Base-by-base conservation (phyloP, 2,797 vertebrate genomes). In the Acanthis flammea region DNA sequence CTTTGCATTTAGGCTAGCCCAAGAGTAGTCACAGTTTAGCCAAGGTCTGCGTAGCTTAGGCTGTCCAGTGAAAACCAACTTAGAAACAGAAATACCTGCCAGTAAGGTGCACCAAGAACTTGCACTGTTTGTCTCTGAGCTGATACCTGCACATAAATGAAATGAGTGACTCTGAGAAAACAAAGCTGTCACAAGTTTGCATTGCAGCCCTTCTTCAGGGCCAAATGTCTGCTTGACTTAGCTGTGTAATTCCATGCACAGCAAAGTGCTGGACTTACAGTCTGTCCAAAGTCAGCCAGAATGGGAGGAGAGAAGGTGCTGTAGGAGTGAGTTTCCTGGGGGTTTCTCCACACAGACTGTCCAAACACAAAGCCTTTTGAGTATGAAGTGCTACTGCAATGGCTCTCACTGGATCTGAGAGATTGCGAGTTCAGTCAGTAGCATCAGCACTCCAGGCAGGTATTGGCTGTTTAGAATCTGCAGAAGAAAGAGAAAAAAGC, bases 341-440 rank as follows among this genome's bases (percentile, higher is more conserved):
- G 3, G 22, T 68, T 92, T 75, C 35, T 74, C 27, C 27, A 81
- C 42, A 55, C n/a, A 14, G 23, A 31, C 3, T 16, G 65, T 88
- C 42, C 24, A 45, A 28, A 12, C 21, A 27, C 35, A 31, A 68
- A 62, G 14, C 3, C 62, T 70, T 61, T 51, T 23, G 12, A 72
- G 41, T 2, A 8, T n/a, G 12, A 76, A 45, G 48, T 61, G 39
- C 68, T 37, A 44, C 66, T 75, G 90, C 71, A 87, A 25, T 28
- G 60, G 60, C 74, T 78, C 51, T 98, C 87, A 98, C 60, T 98
- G 94, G 88, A 98, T 97, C 85, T 98, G 97, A 91, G 97, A 97
- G 90, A 98, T 72, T 17, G 98, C 98, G 30, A 98, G 94, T 97
- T 99, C 99, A 4, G 99, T 99, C 95, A 99, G 98, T n/a, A 99